A percentile compares a stretch with the other conserved stretches of the same genome.
phyloP scores from a whole-genome alignment of 2,888 invertebrate genomes.

The Thyatira batis region DNA sequence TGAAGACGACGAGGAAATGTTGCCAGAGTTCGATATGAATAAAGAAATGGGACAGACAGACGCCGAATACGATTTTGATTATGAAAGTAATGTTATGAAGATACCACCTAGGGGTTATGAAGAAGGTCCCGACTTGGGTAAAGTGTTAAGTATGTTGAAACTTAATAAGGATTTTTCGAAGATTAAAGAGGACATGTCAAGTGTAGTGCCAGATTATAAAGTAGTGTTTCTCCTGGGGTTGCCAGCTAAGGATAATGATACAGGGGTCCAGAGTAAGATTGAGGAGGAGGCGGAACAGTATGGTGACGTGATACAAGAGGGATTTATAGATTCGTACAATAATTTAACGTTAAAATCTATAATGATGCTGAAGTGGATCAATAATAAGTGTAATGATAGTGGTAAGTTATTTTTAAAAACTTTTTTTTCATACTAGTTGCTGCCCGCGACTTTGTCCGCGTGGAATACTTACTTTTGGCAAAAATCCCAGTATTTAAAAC shows the following conservation, averaged over 20 bases:
- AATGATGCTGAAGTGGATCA: conserved; percentile 92
- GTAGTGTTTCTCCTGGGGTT: conserved; percentile 83
- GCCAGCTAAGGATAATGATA: conserved; percentile 79
- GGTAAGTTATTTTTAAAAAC: conserved; percentile 54
- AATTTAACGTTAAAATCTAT: conserved; percentile 93
- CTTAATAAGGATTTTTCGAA: conserved; percentile 46
- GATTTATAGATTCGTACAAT: conserved; percentile 92
- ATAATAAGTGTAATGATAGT: conserved; percentile 83
- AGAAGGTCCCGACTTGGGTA: conserved; percentile 51
- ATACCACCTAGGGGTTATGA: conserved; percentile 71
- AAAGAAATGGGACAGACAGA: conserved; percentile 54
- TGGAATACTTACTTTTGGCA: no score
- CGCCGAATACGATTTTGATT: conserved; percentile 56
- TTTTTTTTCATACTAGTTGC: no score
- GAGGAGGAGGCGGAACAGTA: conserved; percentile 85
- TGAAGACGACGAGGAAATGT: conserved; percentile 48
- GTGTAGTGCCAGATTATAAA: conserved; percentile 54
- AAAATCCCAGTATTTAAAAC: no score
- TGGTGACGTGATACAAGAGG: conserved; percentile 91
- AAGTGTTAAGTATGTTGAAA: conserved; percentile 50
- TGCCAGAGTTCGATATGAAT: conserved; percentile 73
- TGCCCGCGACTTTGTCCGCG: no score
- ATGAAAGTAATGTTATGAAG: conserved; percentile 71
- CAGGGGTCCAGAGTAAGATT: conserved; percentile 84
- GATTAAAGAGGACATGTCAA: conserved; percentile 27